phyloP scores from a whole-genome alignment of 2,797 vertebrate species.

The Schizopygopsis pylzovi region DNA sequence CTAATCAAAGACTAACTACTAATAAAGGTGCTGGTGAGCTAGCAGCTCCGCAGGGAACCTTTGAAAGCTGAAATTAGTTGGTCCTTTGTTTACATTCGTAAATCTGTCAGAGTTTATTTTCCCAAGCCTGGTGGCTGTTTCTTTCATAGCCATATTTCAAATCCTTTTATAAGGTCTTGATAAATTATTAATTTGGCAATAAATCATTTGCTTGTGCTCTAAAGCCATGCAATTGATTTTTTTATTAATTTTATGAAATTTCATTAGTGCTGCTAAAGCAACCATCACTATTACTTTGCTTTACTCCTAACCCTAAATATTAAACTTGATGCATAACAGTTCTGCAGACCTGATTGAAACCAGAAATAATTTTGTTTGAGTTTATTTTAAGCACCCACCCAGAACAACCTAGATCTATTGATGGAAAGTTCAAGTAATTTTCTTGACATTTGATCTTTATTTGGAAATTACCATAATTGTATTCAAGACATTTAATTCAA shows the following conservation, averaged over 20 bases:
- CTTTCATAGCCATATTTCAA: conserved; percentile 61
- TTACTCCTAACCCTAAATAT: neutral
- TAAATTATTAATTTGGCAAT: conserved; percentile 58
- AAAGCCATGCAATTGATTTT: conserved; percentile 54
- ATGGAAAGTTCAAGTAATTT: neutral
- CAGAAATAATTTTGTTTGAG: neutral
- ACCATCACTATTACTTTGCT: conserved; percentile 5
- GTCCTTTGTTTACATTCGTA: conserved; percentile 42
- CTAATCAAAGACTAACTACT: conserved; percentile 31
- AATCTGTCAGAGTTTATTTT: conserved; percentile 38
- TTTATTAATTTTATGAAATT: conserved; percentile 52
- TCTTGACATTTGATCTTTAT: neutral
- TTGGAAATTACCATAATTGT: neutral
- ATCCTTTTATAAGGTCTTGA: conserved; percentile 64
- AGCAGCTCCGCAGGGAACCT: conserved; percentile 26
- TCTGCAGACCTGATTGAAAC: neutral
- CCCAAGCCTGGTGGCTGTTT: conserved; percentile 56
- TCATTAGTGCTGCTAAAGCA: conserved; percentile 28
- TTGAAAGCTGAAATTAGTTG: conserved; percentile 34
- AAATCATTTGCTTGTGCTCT: conserved; percentile 56
- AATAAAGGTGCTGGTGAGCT: conserved; percentile 19
- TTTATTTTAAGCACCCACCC: neutral
- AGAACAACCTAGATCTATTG: neutral
- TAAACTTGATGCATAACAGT: neutral
- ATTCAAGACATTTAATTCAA: neutral